Evolutionary conservation across 2,113 vertebrate species (phyloP).

Genomic region (Mohoua ochrocephala): DNA sequence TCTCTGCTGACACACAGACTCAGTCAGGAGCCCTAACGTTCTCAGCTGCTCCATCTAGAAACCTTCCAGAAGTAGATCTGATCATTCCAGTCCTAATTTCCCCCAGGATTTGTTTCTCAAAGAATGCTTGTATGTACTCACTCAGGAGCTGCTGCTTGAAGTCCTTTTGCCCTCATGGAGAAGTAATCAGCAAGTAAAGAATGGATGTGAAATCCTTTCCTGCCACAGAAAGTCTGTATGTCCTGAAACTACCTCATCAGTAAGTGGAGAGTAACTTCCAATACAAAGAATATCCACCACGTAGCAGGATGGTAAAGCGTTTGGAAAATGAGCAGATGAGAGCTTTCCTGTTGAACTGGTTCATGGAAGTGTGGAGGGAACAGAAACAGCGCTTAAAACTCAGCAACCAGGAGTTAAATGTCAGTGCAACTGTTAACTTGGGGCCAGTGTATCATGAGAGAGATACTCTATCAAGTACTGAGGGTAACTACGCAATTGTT

Average conservation of each 20-base stretch:
- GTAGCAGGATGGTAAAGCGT: not conserved
- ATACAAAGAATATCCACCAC: not conserved
- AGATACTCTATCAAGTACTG: too few relatives aligned
- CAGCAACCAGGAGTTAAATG: not conserved
- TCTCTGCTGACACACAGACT: not conserved
- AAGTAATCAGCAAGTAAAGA: not conserved
- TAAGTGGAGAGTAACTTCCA: not conserved
- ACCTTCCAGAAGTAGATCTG: not conserved
- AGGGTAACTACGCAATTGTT: not conserved
- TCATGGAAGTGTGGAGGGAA: not conserved
- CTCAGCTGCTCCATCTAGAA: not conserved
- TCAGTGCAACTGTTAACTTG: not conserved
- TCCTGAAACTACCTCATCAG: not conserved
- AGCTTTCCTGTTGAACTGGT: not conserved
- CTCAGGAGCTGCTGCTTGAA: not conserved
- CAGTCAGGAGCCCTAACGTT: not conserved
- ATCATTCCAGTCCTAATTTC: not conserved
- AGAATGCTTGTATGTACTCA: not conserved
- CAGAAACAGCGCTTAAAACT: not conserved
- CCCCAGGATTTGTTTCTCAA: not conserved
- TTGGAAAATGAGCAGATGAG: not conserved
- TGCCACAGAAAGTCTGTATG: not conserved
- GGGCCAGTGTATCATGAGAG: not conserved
- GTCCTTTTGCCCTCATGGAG: not conserved
- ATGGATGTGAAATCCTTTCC: not conserved